These are phyloP conservation scores for Nematolebias whitei DNA, from an alignment of 2,113 vertebrate genomes.

Conservation along the genomic window DNA sequence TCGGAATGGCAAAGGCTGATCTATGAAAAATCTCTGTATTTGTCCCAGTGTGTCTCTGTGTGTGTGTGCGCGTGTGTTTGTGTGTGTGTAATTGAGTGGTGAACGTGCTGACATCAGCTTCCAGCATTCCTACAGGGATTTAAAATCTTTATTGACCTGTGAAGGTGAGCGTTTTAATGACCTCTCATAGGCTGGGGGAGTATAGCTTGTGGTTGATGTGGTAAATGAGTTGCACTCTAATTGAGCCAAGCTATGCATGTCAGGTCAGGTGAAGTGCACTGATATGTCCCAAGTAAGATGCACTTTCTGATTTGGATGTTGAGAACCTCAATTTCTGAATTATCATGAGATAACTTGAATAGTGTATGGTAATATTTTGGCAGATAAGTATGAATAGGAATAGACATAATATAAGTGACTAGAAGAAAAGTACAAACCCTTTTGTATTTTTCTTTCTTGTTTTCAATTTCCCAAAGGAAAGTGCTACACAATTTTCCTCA, in stretches of 20 bases:
- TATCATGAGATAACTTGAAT: constrained; percentile 2
- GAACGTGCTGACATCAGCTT: constrained; percentile 27
- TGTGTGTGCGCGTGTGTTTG: constrained; percentile 6
- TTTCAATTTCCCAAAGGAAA: constrained; percentile 41
- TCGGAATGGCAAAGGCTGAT: constrained; percentile 20
- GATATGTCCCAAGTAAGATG: constrained; percentile 34
- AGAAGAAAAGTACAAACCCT: constrained; percentile 18
- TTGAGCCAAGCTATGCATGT: constrained; percentile 65
- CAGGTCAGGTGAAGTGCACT: constrained; percentile 45
- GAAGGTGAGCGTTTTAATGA: constrained; percentile 75
- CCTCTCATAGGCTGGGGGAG: constrained; percentile 58
- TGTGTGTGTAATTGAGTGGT: neutral
- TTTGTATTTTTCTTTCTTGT: constrained; percentile 28
- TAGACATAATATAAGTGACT: constrained; percentile 37
- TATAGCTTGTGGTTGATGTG: constrained; percentile 57
- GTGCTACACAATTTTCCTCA: constrained; percentile 26
- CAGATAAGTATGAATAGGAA: constrained; percentile 5
- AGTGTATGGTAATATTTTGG: constrained; percentile 4
- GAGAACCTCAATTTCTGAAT: constrained; percentile 8
- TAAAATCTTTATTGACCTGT: constrained; percentile 71
- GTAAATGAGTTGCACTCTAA: constrained; percentile 72
- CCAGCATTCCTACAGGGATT: constrained; percentile 29
- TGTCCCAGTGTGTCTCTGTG: neutral
- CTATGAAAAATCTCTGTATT: constrained; percentile 35
- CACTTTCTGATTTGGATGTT: constrained; percentile 31